phyloP scores from a whole-genome alignment of 2,113 vertebrate genomes.

The Ellobius talpinus region DNA sequence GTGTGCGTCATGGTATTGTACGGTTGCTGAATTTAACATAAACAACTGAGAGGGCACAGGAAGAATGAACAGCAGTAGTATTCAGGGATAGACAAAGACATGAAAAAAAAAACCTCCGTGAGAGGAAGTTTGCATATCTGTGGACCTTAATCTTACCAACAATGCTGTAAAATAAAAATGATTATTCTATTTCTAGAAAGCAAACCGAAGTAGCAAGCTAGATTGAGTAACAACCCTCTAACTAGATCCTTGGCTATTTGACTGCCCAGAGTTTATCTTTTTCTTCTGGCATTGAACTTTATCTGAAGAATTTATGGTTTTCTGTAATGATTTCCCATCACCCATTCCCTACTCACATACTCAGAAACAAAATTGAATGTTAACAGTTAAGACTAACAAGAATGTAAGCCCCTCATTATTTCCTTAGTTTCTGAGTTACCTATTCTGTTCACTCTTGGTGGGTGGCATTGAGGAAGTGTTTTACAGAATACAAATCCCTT shows the following conservation, averaged over 20 bases:
- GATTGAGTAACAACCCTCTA: neutral
- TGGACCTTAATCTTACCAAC: neutral
- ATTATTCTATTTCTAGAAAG: neutral
- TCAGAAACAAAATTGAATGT: neutral
- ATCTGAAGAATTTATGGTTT: neutral
- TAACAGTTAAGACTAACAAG: slow-evolving; percentile 42
- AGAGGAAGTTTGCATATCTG: neutral
- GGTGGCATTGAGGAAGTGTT: neutral
- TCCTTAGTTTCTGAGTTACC: slow-evolving; percentile 44
- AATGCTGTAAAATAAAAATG: neutral
- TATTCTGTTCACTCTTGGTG: slow-evolving; percentile 34
- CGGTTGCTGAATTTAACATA: neutral
- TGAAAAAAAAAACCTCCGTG: neutral
- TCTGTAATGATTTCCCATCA: slow-evolving; percentile 4
- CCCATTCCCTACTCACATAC: neutral
- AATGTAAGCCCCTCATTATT: neutral
- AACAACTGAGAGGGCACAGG: neutral
- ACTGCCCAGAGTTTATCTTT: neutral
- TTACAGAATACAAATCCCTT: slow-evolving; percentile 35
- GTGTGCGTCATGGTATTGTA: neutral
- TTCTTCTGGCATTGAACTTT: neutral
- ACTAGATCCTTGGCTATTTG: neutral
- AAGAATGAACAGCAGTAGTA: neutral
- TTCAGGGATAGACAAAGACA: neutral
- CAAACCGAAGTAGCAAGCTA: neutral